Base-by-base conservation (phyloP, 2,113 vertebrate species). In the Pardalotus punctatus region DNA sequence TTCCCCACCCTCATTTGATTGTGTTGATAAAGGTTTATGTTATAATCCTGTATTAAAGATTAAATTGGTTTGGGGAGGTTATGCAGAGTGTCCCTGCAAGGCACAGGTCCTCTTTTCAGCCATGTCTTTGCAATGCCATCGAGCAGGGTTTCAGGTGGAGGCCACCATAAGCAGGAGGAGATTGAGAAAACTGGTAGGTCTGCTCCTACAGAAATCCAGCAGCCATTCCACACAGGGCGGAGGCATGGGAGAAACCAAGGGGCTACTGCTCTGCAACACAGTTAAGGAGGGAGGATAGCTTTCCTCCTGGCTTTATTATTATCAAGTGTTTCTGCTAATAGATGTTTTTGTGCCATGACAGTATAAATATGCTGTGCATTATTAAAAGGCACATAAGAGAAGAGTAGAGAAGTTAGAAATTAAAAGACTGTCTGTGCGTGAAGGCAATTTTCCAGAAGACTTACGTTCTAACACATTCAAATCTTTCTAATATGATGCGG, bases 361-460 rank as follows among this genome's bases (percentile, higher is more conserved):
- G 23, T 93, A 93, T 89, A 93, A 95, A 93, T 86, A 81, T 86
- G 61, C 66, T 21, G 21, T 21, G 21, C 12, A 2, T 87, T 95
- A 89, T 91, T 91, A 92, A 84, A 94, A 76, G 17, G 61, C 45
- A 28, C 17, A 9, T 74, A 71, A 57, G 64, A 90, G 67, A 77
- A 86, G 48, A 91, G 85, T 23, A 28, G 51, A 67, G 67, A 93
- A 85, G 12, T n/a, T 95, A 70, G 62, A 87, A 96, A 93, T 95
- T 93, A 93, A 65, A 78, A 86, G 86, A 67, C 36, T 87, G 28
- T 17, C 73, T 87, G 38, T 79, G 91, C 31, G 0, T 97, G 70
- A 96, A 93, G 58, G 62, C 84, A 96, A 87, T 96, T 96, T 96
- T 95, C 91, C 45, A 47, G 81, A 89, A 91, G 93, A 87, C 83